Percentiles rank a stretch among this genome's conserved stretches.
phyloP scores from a whole-genome alignment of 2,888 invertebrate genomes.

The Gibbula magus region DNA sequence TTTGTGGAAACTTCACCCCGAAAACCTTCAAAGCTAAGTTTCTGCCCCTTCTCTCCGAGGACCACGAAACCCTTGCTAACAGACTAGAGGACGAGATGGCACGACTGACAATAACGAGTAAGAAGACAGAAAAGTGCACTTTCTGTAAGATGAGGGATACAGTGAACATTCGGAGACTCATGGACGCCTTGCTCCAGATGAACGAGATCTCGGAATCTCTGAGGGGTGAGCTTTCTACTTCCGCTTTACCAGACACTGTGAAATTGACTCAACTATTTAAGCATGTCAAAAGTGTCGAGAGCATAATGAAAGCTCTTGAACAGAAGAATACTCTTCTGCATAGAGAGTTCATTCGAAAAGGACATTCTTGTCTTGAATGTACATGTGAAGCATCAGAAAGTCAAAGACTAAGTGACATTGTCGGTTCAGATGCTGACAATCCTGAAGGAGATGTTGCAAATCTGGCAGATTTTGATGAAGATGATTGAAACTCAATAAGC shows the following conservation, averaged over 20 bases:
- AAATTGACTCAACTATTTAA: background rate
- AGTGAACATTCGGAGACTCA: background rate
- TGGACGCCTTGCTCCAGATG: background rate
- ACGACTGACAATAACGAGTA: background rate
- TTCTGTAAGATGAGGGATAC: slow-evolving; percentile 3
- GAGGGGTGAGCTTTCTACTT: background rate
- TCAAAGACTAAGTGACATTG: background rate
- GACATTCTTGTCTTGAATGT: background rate
- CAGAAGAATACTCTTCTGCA: background rate
- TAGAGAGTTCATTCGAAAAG: background rate
- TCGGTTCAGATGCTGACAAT: background rate
- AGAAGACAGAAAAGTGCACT: background rate
- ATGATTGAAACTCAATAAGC: no score
- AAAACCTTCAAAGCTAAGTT: background rate
- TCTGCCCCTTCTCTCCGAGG: background rate
- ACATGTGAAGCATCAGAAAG: background rate
- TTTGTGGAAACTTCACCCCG: background rate
- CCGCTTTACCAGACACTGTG: background rate
- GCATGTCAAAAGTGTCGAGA: background rate
- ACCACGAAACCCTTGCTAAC: background rate
- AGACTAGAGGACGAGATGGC: background rate
- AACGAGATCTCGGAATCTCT: background rate
- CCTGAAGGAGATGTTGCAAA: background rate
- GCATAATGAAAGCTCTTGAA: background rate
- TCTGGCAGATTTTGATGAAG: background rate